A percentile compares a stretch with the other conserved stretches of the same genome.
Conservation (phyloP, 2,888 invertebrate species). For the Anthophora plumipes region DNA sequence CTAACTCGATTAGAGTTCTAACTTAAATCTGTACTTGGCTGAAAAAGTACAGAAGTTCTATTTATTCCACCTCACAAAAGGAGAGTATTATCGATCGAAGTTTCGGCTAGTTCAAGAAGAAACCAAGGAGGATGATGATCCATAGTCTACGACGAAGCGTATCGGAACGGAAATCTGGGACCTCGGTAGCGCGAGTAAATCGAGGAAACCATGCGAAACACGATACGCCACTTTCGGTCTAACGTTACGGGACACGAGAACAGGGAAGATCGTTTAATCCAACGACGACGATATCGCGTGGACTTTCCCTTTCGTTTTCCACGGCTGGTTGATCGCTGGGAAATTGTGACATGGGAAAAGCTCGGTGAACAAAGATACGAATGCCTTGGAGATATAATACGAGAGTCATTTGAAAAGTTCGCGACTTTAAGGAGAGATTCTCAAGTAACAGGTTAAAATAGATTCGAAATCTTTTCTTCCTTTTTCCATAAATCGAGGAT, state of each 20-base stretch:
- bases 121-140: background rate
- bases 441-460: too few species aligned
- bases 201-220: constrained; percentile 70
- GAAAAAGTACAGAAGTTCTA: background rate
- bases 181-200: constrained; percentile 49
- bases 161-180: constrained; percentile 25
- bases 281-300: constrained; percentile 41
- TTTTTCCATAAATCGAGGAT: too few species aligned
- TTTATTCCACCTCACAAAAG: background rate
- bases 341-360: constrained; percentile 26
- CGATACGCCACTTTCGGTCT: constrained; percentile 70
- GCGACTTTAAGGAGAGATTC: too few species aligned
- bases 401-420: too few species aligned
- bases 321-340: constrained; percentile 16
- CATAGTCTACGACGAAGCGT: constrained; percentile 32
- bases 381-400: too few species aligned
- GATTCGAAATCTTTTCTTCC: too few species aligned
- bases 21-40: background rate
- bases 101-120: background rate
- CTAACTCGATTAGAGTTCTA: background rate
- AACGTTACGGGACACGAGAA: constrained; percentile 63
- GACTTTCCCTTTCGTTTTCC: constrained; percentile 56
- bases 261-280: constrained; percentile 61
- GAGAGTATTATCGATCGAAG: background rate
- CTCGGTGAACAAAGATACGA: background rate